Percentiles rank a stretch among this genome's conserved stretches.
Conservation (phyloP, 2,113 vertebrate species). For the Pygoscelis antarcticus region DNA sequence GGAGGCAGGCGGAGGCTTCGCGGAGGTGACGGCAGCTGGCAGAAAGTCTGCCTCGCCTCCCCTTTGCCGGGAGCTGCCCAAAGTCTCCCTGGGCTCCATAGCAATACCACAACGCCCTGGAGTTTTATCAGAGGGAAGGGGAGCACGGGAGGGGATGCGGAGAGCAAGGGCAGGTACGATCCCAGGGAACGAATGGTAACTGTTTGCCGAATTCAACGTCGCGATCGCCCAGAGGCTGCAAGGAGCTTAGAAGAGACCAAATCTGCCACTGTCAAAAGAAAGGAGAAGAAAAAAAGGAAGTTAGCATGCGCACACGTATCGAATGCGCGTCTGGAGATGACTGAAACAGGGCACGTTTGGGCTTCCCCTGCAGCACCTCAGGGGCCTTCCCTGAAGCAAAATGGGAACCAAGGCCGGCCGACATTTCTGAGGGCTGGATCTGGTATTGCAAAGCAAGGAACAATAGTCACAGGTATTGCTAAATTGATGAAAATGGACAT, state of each 20-base stretch:
- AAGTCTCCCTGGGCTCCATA: slow-evolving; percentile 94
- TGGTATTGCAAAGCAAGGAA: not conserved
- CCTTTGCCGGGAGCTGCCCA: slow-evolving; percentile 86
- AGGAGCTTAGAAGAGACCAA: slow-evolving; percentile 68
- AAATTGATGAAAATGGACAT: not conserved
- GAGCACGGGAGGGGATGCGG: not conserved
- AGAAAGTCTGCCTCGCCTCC: slow-evolving; percentile 85
- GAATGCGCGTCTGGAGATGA: rapidly evolving
- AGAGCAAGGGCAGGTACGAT: slow-evolving; percentile 1
- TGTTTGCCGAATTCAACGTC: slow-evolving; percentile 49
- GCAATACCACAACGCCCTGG: slow-evolving; percentile 64
- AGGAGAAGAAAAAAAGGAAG: not conserved
- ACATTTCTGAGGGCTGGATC: not conserved
- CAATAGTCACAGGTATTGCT: rapidly evolving
- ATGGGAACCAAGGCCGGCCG: not conserved
- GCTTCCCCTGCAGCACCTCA: not conserved
- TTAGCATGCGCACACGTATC: rapidly evolving
- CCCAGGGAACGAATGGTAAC: slow-evolving; percentile 26
- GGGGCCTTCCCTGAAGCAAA: not conserved
- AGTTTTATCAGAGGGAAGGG: slow-evolving; percentile 45
- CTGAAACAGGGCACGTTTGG: not conserved
- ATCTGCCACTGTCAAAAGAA: slow-evolving; percentile 73
- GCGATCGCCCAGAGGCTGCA: slow-evolving; percentile 26
- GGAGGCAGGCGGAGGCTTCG: slow-evolving; percentile 36
- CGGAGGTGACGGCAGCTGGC: slow-evolving; percentile 50